Conservation (phyloP, 2,797 vertebrate species). For the Iguana delicatissima region DNA sequence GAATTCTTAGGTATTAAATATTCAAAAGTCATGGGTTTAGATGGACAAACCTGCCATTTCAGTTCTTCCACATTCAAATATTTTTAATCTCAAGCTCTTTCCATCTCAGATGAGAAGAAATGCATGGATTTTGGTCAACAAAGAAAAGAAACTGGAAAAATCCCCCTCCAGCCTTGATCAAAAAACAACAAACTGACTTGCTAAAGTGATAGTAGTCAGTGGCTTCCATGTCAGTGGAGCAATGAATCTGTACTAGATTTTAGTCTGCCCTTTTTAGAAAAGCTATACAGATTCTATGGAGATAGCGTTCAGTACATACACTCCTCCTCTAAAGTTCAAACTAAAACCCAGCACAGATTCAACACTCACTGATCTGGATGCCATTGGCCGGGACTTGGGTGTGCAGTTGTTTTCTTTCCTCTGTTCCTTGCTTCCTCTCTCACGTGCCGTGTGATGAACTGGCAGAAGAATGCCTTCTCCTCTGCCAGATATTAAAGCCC, state of each 20-base stretch:
- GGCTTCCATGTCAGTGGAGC: no score
- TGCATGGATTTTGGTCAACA: not conserved
- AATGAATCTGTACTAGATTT: no score
- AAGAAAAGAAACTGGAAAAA: not conserved
- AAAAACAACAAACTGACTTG: not conserved
- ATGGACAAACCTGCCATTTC: not conserved
- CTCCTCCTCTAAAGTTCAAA: no score
- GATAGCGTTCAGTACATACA: no score
- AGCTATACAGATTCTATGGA: no score
- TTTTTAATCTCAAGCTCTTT: not conserved
- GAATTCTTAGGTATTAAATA: not conserved
- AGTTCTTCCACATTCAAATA: not conserved
- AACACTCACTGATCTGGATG: not conserved
- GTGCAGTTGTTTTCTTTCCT: not conserved
- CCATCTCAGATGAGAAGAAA: not conserved
- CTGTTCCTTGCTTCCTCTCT: not conserved
- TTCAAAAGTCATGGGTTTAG: not conserved
- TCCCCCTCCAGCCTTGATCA: not conserved
- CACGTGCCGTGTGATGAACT: not conserved
- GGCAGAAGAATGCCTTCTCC: not conserved
- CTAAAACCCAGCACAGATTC: not conserved
- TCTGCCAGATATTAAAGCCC: not conserved
- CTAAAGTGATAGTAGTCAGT: no score
- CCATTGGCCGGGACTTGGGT: not conserved
- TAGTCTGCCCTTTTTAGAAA: no score